A percentile compares a stretch with the other conserved stretches of the same genome.
Evolutionary conservation across 2,113 vertebrate genomes (phyloP).

Genomic region (Sylvia atricapilla): DNA sequence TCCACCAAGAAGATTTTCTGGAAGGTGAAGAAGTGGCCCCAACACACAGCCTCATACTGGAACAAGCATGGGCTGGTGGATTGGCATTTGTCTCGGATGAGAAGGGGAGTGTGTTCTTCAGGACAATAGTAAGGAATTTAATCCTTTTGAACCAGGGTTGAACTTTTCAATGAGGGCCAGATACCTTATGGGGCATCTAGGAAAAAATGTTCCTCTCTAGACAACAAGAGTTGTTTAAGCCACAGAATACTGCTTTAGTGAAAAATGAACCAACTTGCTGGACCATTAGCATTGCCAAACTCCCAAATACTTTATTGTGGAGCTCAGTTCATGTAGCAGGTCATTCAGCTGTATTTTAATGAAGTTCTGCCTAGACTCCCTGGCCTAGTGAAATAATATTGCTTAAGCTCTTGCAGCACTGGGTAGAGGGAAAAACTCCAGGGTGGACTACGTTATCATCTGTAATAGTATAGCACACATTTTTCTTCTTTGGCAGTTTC

Average conservation of each 20-base stretch:
- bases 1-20: background rate
- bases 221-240: background rate
- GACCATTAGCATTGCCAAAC: background rate
- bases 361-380: constrained; percentile 32
- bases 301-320: background rate
- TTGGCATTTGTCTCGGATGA: background rate
- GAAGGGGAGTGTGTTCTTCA: fast-evolving
- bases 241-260: background rate
- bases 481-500: constrained; percentile 60
- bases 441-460: constrained; percentile 61
- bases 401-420: constrained; percentile 49
- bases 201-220: background rate
- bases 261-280: background rate
- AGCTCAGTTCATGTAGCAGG: background rate
- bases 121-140: background rate
- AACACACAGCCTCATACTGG: background rate
- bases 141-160: background rate
- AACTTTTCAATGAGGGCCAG: background rate
- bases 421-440: constrained; percentile 49
- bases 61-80: background rate
- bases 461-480: constrained; percentile 67
- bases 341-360: constrained; percentile 20
- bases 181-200: background rate
- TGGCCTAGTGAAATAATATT: constrained; percentile 36
- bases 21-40: background rate